Percentiles rank a stretch among this genome's conserved stretches.
These are phyloP conservation scores for Halocynthia aurantium DNA, from an alignment of 23 tunicate genomes.

Conservation along the genomic window DNA sequence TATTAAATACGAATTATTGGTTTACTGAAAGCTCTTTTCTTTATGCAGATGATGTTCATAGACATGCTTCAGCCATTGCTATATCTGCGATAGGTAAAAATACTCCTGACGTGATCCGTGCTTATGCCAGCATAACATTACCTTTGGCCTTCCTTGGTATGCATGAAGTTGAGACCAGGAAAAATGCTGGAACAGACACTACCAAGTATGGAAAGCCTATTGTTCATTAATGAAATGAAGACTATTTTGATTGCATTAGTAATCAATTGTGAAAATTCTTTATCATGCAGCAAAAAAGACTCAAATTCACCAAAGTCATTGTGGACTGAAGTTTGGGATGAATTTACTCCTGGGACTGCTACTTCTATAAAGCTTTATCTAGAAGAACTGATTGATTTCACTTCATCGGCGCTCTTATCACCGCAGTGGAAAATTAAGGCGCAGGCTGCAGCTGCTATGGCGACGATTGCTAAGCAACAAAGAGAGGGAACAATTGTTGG, in stretches of 20 bases:
- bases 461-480: slow-evolving; percentile 62
- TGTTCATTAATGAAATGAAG: background rate
- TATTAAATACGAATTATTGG: no score
- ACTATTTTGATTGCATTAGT: background rate
- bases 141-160: slow-evolving; percentile 78
- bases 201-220: background rate
- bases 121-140: slow-evolving; percentile 46
- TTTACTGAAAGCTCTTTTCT: background rate
- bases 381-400: slow-evolving; percentile 38
- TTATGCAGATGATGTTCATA: slow-evolving; percentile 32
- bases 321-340: slow-evolving; percentile 75
- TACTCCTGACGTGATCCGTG: slow-evolving; percentile 48
- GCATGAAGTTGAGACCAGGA: slow-evolving; percentile 30
- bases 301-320: slow-evolving; percentile 14
- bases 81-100: slow-evolving; percentile 52
- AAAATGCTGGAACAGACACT: slow-evolving; percentile 3
- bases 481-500: slow-evolving; percentile 35
- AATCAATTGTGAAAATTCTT: background rate
- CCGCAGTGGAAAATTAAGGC: slow-evolving; percentile 62
- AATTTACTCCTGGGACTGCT: slow-evolving; percentile 76
- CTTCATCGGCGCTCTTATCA: slow-evolving; percentile 44
- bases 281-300: slow-evolving; percentile 17
- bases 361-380: slow-evolving; percentile 61
- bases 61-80: slow-evolving; percentile 63
- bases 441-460: slow-evolving; percentile 73